These are phyloP conservation scores for Kryptopterus vitreolus DNA, from an alignment of 2,797 vertebrate species.

Conservation along the genomic window DNA sequence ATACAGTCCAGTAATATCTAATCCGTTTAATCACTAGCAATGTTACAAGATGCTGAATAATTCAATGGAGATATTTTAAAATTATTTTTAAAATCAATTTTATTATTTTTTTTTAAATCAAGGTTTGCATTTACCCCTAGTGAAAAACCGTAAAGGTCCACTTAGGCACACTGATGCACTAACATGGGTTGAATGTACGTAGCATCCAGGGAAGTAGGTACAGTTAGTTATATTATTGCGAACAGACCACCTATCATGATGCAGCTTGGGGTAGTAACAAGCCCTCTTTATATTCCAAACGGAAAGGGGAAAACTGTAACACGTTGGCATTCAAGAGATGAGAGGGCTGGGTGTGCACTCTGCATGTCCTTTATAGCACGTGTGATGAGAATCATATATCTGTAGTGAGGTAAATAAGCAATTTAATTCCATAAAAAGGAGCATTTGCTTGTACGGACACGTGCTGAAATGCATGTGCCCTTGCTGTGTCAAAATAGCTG, in stretches of 20 bases:
- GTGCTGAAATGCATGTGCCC: neutral
- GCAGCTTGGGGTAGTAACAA: conserved; percentile 47
- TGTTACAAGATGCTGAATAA: neutral
- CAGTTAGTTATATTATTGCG: conserved; percentile 56
- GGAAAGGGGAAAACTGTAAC: neutral
- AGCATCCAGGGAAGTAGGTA: conserved; percentile 32
- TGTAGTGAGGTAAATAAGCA: neutral
- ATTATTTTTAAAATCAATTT: no score
- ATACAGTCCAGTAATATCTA: no score
- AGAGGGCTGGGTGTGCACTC: conserved; percentile 37
- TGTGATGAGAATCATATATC: neutral
- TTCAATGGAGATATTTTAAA: no score
- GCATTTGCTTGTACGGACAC: neutral
- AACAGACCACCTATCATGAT: conserved; percentile 63
- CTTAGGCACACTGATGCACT: conserved; percentile 59
- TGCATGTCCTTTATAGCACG: neutral
- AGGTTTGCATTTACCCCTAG: conserved; percentile 51
- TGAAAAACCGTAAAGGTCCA: conserved; percentile 62
- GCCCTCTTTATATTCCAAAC: conserved; percentile 48
- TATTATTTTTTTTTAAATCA: no score
- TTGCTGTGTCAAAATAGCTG: neutral
- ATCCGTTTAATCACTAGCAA: neutral
- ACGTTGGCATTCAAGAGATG: neutral
- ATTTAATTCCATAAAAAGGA: neutral
- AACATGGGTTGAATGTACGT: conserved; percentile 9